Base-by-base conservation (phyloP, 2,888 invertebrate species). In the Clitarchus hookeri region DNA sequence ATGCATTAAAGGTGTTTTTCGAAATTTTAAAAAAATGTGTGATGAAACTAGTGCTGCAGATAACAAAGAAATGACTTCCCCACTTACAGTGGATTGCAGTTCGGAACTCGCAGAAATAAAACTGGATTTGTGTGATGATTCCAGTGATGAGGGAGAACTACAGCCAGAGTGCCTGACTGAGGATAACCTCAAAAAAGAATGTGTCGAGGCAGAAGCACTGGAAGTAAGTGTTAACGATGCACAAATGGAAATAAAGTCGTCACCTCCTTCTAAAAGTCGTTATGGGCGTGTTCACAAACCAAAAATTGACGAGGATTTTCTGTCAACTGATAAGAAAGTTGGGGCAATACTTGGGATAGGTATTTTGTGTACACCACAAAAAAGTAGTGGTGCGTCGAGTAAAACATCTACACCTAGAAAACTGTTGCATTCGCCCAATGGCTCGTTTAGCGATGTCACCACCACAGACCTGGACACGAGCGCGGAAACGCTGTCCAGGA, bases 201-300 rank as follows among this genome's bases (percentile, higher is more conserved):
- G 8, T 65, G 65, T n/a, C 19, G 65, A 65, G 8, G 16, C 65
- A 65, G 65, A 65, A 23, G 65, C 16, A n/a, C 11, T 23, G 6
- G 65, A n/a, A 65, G n/a, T 65, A 8, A n/a, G n/a, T 65, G 65
- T n/a, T 19, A 6, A 19, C 16, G n/a, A 65, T 16, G n/a, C 16
- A 65, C 8, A 6, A 65, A 65, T 19, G 16, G 65, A 65, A 65
- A n/a, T 23, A 23, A 65, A 65, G 65, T 78, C 48, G 0, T 84
- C 84, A 36, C 44, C 36, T 26, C 48, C 84, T 83, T 54, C 77
- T 26, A 93, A 91, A 48, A 95, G 94, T 88, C 93, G 95, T 23
- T 95, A 94, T 90, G 94, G 95, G 13, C 92, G 95, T 90, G 91
- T 93, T 85, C 92, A 93, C 53, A 93, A 93, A 86, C 91, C 92